These are phyloP conservation scores for Antechinus stuartii DNA, from an alignment of 2,113 vertebrate species.

Conservation along the genomic window DNA sequence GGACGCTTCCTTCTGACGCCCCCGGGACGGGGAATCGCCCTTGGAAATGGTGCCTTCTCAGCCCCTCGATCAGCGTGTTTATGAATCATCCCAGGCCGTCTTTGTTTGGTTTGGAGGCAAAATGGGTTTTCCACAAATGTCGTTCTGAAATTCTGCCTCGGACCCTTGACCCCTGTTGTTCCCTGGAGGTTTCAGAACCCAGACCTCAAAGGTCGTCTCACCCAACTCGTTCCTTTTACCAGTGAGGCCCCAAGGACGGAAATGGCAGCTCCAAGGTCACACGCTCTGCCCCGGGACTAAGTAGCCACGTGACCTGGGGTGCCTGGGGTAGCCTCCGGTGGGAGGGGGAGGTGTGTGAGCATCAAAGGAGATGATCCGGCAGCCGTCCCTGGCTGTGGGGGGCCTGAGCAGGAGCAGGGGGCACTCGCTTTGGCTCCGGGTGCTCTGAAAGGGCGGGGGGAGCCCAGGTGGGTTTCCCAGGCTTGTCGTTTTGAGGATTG, in stretches of 20 bases:
- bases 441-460: not conserved
- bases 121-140: no score
- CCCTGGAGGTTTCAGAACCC: not conserved
- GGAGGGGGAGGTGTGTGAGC: no score
- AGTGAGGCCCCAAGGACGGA: not conserved
- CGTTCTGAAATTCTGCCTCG: no score
- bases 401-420: not conserved
- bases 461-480: conserved; percentile 26
- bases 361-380: not conserved
- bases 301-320: not conserved
- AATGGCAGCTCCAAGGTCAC: not conserved
- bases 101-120: no score
- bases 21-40: not conserved
- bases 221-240: not conserved
- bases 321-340: not conserved
- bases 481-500: conserved; percentile 10
- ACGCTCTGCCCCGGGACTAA: not conserved
- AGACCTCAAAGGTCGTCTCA: not conserved
- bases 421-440: not conserved
- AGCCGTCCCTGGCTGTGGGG: no score
- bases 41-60: not conserved
- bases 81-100: not conserved
- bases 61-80: not conserved
- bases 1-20: not conserved
- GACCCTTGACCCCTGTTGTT: no score